phyloP scores from a whole-genome alignment of 2,797 vertebrate species.

The Distichodus sexfasciatus region DNA sequence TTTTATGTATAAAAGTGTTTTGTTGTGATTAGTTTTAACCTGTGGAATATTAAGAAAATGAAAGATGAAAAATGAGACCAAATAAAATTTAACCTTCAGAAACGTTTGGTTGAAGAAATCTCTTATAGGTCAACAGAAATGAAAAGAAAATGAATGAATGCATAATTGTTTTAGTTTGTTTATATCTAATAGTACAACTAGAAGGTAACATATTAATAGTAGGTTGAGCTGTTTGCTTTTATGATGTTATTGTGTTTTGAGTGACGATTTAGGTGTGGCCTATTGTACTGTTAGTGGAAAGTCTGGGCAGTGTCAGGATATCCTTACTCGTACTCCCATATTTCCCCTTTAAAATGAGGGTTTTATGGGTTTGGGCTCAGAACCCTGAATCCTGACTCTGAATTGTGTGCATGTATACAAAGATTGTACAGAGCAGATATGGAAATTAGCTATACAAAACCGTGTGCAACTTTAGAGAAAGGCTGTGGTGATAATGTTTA shows the following conservation, averaged over 20 bases:
- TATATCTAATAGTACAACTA: too few relatives aligned
- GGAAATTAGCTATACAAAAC: too few relatives aligned
- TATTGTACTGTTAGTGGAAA: conserved; percentile 11
- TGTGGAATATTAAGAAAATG: conserved; percentile 64
- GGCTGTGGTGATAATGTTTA: too few relatives aligned
- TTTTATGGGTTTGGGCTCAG: conserved; percentile 10
- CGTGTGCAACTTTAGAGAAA: too few relatives aligned
- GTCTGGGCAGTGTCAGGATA: conserved; percentile 26
- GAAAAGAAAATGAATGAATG: background rate
- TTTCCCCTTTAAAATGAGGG: conserved; percentile 12
- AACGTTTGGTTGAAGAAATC: background rate
- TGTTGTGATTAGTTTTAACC: conserved; percentile 77
- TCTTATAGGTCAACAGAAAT: background rate
- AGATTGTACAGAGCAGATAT: background rate
- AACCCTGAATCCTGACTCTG: background rate
- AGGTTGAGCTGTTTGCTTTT: too few relatives aligned
- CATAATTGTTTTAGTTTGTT: background rate
- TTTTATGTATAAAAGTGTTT: conserved; percentile 38
- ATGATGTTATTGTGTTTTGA: background rate
- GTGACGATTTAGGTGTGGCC: background rate
- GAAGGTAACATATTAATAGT: too few relatives aligned
- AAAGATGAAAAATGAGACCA: conserved; percentile 67
- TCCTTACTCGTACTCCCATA: conserved; percentile 23
- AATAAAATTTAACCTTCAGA: conserved; percentile 74
- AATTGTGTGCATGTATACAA: background rate